Conservation (phyloP, 2,113 vertebrate species). For the Barbus barbus region DNA sequence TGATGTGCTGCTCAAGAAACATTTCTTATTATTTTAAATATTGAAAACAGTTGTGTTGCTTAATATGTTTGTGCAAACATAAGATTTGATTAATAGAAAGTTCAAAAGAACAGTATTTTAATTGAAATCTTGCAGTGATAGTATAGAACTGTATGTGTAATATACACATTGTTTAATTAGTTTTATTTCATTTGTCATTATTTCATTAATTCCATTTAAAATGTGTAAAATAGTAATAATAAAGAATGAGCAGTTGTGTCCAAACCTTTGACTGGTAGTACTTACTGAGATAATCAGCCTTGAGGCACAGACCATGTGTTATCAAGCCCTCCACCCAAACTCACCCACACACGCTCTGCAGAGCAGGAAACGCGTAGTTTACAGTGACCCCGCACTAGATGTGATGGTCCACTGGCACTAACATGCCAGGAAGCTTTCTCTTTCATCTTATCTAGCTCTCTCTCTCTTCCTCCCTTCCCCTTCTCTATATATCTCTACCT, state of each 20-base stretch:
- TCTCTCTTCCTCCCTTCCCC: constrained; percentile 14
- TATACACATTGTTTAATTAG: too few species aligned
- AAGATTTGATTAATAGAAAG: too few species aligned
- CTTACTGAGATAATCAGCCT: constrained; percentile 12
- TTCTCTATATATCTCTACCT: background rate
- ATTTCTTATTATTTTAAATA: background rate
- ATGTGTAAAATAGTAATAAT: too few species aligned
- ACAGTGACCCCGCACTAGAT: constrained; percentile 60
- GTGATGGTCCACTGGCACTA: constrained; percentile 72
- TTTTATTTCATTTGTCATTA: too few species aligned
- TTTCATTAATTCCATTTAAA: too few species aligned
- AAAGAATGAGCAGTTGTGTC: background rate
- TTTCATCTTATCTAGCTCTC: constrained; percentile 62
- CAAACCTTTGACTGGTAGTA: background rate
- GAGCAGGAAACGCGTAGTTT: constrained; percentile 63
- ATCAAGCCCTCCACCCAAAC: constrained; percentile 50
- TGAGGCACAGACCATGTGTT: constrained; percentile 61
- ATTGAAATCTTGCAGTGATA: too few species aligned
- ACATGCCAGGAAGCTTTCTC: constrained; percentile 54
- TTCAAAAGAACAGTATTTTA: too few species aligned
- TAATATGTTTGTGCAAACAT: too few species aligned
- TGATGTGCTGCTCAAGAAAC: background rate
- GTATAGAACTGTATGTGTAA: too few species aligned
- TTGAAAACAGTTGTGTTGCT: background rate
- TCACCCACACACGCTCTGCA: constrained; percentile 9